These are phyloP conservation scores for Panorpa germanica DNA, from an alignment of 2,888 invertebrate genomes.

Conservation along the genomic window DNA sequence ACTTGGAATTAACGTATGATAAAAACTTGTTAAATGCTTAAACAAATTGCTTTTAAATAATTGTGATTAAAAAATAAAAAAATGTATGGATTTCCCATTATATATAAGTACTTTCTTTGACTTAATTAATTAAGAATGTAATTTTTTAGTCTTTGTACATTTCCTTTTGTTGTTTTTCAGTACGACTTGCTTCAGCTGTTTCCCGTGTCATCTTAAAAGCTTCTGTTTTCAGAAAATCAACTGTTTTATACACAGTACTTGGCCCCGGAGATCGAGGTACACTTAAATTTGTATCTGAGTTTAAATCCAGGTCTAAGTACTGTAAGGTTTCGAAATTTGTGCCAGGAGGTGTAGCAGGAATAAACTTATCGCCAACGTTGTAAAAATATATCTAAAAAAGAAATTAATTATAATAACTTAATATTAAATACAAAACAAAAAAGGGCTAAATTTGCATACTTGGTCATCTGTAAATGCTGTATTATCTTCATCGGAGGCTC, in stretches of 20 bases:
- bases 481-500: slow-evolving; percentile 26
- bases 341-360: slow-evolving; percentile 17
- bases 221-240: slow-evolving; percentile 86
- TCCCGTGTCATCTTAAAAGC: slow-evolving; percentile 77
- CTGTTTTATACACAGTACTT: slow-evolving; percentile 66
- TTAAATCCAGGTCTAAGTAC: slow-evolving; percentile 66
- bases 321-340: slow-evolving; percentile 30
- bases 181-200: slow-evolving; percentile 51
- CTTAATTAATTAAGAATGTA: no score
- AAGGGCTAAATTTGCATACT: slow-evolving; percentile 11
- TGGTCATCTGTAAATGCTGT: slow-evolving; percentile 24
- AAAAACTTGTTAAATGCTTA: no score
- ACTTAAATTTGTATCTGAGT: slow-evolving; percentile 5
- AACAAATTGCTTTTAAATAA: no score
- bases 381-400: slow-evolving; percentile 24
- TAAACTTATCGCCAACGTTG: slow-evolving; percentile 20
- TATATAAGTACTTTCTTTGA: no score
- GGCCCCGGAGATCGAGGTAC: slow-evolving; percentile 1
- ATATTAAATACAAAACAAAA: no score
- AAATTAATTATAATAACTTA: no score
- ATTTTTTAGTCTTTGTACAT: slow-evolving; percentile 13
- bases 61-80: no score
- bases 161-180: slow-evolving; percentile 11
- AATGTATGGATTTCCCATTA: no score
- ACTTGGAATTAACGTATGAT: no score